phyloP scores from a whole-genome alignment of 2,888 invertebrate species.

The Sphecodes monilicornis region DNA sequence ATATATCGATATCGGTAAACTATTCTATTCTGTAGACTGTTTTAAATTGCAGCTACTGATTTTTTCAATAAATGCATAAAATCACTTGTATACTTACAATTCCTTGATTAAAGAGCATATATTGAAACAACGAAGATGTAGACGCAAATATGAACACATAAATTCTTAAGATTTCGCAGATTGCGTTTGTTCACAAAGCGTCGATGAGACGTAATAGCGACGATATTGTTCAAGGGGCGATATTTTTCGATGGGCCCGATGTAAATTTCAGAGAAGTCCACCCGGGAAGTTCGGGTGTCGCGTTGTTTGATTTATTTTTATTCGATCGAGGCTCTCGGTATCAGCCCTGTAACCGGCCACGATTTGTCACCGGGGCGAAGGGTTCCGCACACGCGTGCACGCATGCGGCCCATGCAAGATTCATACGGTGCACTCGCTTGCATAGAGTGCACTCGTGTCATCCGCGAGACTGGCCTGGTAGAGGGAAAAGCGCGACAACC shows the following conservation, averaged over 20 bases:
- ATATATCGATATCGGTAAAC: too few relatives aligned
- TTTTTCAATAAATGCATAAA: too few relatives aligned
- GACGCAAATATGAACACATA: too few relatives aligned
- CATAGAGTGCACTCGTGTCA: slow-evolving; percentile 38
- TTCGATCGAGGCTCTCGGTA: slow-evolving; percentile 16
- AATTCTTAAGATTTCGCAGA: not conserved
- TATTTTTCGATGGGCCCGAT: slow-evolving; percentile 1
- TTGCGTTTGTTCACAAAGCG: not conserved
- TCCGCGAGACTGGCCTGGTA: slow-evolving; percentile 27
- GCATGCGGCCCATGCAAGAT: slow-evolving; percentile 49
- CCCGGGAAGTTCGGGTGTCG: not conserved
- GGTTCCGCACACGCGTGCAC: slow-evolving; percentile 37
- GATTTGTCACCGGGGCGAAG: slow-evolving; percentile 49
- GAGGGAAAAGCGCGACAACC: not conserved
- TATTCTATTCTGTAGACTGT: too few relatives aligned
- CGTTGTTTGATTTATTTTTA: slow-evolving; percentile 43
- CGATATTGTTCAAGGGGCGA: not conserved
- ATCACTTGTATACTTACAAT: too few relatives aligned
- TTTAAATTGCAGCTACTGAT: too few relatives aligned
- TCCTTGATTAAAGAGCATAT: too few relatives aligned
- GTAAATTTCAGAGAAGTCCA: not conserved
- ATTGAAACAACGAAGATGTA: too few relatives aligned
- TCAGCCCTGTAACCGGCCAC: slow-evolving; percentile 25
- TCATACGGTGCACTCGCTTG: slow-evolving; percentile 32
- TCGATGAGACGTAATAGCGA: not conserved